A percentile compares a stretch with the other conserved stretches of the same genome.
These are phyloP conservation scores for Euthynnus affinis DNA, from an alignment of 2,797 vertebrate genomes.

Conservation along the genomic window DNA sequence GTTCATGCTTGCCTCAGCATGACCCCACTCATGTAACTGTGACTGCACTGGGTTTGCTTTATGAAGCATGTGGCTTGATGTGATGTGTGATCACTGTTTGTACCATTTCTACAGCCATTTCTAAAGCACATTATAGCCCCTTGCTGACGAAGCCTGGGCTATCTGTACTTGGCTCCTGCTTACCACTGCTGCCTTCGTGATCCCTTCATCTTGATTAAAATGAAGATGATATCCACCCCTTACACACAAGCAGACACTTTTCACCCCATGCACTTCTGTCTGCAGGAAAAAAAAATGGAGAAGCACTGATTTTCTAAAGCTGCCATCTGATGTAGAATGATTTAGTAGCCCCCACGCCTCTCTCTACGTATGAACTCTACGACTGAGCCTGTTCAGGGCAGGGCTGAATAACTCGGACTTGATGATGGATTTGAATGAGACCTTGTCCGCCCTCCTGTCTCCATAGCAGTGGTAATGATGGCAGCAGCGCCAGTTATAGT, in stretches of 20 bases:
- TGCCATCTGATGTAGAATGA: slow-evolving; percentile 74
- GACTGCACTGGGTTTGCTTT: slow-evolving; percentile 41
- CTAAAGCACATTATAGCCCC: slow-evolving; percentile 5
- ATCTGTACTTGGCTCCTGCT: slow-evolving; percentile 49
- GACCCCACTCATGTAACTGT: slow-evolving; percentile 44
- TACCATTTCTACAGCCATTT: slow-evolving; percentile 40
- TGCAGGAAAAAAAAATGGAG: slow-evolving; percentile 27
- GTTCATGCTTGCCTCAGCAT: slow-evolving; percentile 56
- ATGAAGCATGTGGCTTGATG: slow-evolving; percentile 50
- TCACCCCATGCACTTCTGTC: slow-evolving; percentile 46
- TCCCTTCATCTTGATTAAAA: slow-evolving; percentile 71
- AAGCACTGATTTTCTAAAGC: slow-evolving; percentile 78
- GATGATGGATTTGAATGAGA: slow-evolving; percentile 81
- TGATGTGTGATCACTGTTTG: slow-evolving; percentile 50
- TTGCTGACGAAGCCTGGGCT: slow-evolving; percentile 28
- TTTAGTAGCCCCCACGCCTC: slow-evolving; percentile 64
- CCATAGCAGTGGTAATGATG: slow-evolving; percentile 82
- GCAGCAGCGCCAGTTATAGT: slow-evolving; percentile 78
- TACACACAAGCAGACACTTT: slow-evolving; percentile 41
- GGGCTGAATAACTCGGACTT: slow-evolving; percentile 81
- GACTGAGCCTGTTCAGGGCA: slow-evolving; percentile 69
- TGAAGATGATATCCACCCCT: slow-evolving; percentile 57
- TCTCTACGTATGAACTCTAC: slow-evolving; percentile 69
- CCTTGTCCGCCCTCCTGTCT: slow-evolving; percentile 79
- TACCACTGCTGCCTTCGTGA: slow-evolving; percentile 28